Evolutionary conservation across 1,140 invertebrate genomes (phyloP).

Genomic region (Solenopsis invicta): DNA sequence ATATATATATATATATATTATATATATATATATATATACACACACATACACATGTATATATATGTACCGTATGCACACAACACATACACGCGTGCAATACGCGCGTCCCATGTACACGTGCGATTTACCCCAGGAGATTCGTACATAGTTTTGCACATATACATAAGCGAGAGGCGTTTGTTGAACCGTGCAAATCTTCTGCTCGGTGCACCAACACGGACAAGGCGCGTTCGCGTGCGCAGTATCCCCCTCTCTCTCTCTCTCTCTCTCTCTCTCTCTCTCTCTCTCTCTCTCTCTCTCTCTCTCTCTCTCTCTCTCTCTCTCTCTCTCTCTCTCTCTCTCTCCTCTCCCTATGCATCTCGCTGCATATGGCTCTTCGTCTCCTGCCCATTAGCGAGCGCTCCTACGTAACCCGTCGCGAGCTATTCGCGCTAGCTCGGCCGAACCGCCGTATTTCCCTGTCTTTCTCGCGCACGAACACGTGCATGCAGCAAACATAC

Average conservation of each 20-base stretch:
- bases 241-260: slow-evolving; percentile 9
- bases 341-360: slow-evolving; percentile 57
- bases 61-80: neutral
- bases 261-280: slow-evolving; percentile 13
- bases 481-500: neutral
- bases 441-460: slow-evolving; percentile 34
- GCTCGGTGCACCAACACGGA: slow-evolving; percentile 53
- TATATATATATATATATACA: neutral
- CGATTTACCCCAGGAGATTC: slow-evolving; percentile 61
- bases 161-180: slow-evolving; percentile 63
- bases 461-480: slow-evolving; percentile 36
- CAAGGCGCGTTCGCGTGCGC: slow-evolving; percentile 19
- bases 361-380: slow-evolving; percentile 48
- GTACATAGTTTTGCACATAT: slow-evolving; percentile 62
- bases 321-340: neutral
- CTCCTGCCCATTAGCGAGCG: slow-evolving; percentile 56
- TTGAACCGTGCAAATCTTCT: slow-evolving; percentile 65
- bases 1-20: neutral
- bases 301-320: slow-evolving; percentile 5
- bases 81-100: neutral
- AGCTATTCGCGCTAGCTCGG: slow-evolving; percentile 45
- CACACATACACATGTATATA: too few relatives aligned
- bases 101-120: slow-evolving; percentile 47
- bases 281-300: neutral
- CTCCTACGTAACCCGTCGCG: slow-evolving; percentile 52